Conservation (phyloP, 2,797 vertebrate species). For the Sciurus carolinensis region DNA sequence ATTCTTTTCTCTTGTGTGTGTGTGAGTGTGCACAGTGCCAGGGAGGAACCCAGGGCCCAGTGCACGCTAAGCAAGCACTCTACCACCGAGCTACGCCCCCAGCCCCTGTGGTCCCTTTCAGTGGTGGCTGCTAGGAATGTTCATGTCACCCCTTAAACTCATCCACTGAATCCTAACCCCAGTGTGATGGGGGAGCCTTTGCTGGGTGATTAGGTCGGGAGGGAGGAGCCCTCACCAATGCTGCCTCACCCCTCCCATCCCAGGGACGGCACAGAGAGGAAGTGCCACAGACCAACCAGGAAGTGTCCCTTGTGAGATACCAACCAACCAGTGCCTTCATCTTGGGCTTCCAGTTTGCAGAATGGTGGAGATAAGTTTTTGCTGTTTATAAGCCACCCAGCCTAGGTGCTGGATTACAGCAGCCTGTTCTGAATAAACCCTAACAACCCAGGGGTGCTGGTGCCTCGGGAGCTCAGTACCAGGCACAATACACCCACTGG, state of each 20-base stretch:
- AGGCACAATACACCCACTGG: fast-evolving
- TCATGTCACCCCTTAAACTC: not conserved
- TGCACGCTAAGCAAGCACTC: too few species aligned
- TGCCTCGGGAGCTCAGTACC: fast-evolving
- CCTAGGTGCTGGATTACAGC: not conserved
- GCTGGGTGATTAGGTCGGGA: not conserved
- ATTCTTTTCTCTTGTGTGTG: too few species aligned
- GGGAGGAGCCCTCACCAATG: not conserved
- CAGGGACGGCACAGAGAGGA: not conserved
- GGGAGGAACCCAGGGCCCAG: too few species aligned
- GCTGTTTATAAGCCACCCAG: not conserved
- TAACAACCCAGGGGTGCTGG: not conserved
- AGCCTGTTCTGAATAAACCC: not conserved
- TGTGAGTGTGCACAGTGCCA: too few species aligned
- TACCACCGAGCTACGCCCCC: too few species aligned
- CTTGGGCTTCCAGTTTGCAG: not conserved
- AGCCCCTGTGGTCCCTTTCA: not conserved
- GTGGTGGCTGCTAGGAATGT: not conserved
- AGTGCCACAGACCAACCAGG: not conserved
- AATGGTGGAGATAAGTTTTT: too few species aligned
- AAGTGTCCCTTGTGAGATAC: not conserved
- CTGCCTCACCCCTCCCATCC: not conserved
- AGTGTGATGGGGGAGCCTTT: not conserved
- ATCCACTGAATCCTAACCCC: not conserved
- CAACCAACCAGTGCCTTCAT: not conserved